Percentiles rank a stretch among this genome's conserved stretches.
Conservation (phyloP, 2,797 vertebrate species). For the Myiotriccus ornatus region DNA sequence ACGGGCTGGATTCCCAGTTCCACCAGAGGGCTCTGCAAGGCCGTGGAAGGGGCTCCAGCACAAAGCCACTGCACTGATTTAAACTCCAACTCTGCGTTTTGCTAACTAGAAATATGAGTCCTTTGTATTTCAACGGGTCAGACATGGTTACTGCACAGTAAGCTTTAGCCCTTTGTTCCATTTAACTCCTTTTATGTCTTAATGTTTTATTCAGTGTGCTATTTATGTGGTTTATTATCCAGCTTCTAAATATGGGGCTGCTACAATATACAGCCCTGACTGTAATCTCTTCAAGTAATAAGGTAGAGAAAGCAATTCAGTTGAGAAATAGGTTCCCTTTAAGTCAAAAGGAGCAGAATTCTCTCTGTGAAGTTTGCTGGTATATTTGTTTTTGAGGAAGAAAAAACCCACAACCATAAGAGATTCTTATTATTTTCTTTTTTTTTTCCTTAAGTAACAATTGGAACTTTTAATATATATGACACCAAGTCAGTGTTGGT, state of each 20-base stretch:
- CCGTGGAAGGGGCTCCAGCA: slow-evolving; percentile 29
- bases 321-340: slow-evolving; percentile 1
- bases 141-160: slow-evolving; percentile 7
- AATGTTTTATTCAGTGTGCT: slow-evolving; percentile 65
- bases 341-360: neutral
- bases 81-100: slow-evolving; percentile 29
- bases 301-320: neutral
- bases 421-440: neutral
- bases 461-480: neutral
- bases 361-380: neutral
- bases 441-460: neutral
- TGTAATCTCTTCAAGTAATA: slow-evolving; percentile 17
- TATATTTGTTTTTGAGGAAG: neutral
- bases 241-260: slow-evolving; percentile 39
- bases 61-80: neutral
- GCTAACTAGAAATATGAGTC: slow-evolving; percentile 58
- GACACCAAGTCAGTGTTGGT: neutral
- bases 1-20: neutral
- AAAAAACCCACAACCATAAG: neutral
- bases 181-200: slow-evolving; percentile 61
- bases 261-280: neutral
- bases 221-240: slow-evolving; percentile 59
- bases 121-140: slow-evolving; percentile 57
- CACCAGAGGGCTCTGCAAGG: slow-evolving; percentile 85
- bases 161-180: slow-evolving; percentile 43